These are phyloP conservation scores for Spialia ferax DNA, from an alignment of 2,888 invertebrate genomes.

Conservation along the genomic window DNA sequence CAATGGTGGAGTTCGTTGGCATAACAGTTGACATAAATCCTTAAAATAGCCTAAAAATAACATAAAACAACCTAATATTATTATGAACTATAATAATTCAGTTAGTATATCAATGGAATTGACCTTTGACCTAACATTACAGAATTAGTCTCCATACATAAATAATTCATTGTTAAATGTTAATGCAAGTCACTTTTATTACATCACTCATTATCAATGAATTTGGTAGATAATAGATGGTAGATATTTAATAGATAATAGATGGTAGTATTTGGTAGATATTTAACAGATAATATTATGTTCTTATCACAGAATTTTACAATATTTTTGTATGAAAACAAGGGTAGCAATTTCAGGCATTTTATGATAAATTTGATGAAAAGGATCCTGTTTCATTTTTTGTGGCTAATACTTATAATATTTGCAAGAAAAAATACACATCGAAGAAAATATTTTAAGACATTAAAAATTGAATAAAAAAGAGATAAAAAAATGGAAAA, in stretches of 20 bases:
- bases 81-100: not conserved
- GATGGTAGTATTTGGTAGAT: too few species aligned
- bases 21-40: slow-evolving; percentile 90
- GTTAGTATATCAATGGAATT: not conserved
- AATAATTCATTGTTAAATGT: not conserved
- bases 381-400: too few species aligned
- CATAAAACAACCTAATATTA: not conserved
- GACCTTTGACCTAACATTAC: not conserved
- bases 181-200: not conserved
- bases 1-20: slow-evolving; percentile 89
- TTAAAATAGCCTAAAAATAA: slow-evolving; percentile 89
- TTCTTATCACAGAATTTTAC: too few species aligned
- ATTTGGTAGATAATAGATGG: not conserved
- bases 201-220: not conserved
- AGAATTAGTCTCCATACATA: too few species aligned
- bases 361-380: too few species aligned
- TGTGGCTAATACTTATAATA: too few species aligned
- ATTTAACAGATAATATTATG: too few species aligned
- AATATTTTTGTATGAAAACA: too few species aligned
- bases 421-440: too few species aligned
- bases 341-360: too few species aligned
- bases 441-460: not conserved
- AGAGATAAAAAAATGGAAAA: not conserved
- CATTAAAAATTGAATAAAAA: not conserved
- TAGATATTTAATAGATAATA: too few species aligned